A percentile compares a stretch with the other conserved stretches of the same genome.
phyloP scores from a whole-genome alignment of 92 coral and sea anemone species.

The Palythoa grandiflora region DNA sequence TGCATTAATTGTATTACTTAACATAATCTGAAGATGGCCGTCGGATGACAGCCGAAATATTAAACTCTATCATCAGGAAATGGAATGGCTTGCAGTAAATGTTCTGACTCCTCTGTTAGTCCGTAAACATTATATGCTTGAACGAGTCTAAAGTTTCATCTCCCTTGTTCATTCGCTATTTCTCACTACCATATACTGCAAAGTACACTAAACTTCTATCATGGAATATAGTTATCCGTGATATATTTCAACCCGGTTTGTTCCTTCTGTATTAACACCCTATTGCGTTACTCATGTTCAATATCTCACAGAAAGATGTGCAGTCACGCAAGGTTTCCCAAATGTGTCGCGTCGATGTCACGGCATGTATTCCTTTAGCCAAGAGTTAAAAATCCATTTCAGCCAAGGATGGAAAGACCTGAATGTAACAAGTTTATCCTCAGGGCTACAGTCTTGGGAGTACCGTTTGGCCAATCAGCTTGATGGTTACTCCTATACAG shows the following conservation, averaged over 20 bases:
- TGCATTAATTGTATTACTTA: too few relatives aligned
- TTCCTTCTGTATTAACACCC: background rate
- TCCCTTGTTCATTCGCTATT: too few relatives aligned
- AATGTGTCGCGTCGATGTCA: conserved; percentile 63
- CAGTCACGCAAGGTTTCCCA: conserved; percentile 29
- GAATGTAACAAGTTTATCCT: conserved; percentile 27
- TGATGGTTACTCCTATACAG: conserved; percentile 77
- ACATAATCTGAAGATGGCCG: too few relatives aligned
- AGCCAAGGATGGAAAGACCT: conserved; percentile 62
- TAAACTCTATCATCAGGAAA: too few relatives aligned
- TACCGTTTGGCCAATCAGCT: conserved; percentile 73
- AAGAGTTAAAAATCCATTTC: conserved; percentile 74
- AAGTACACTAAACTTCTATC: too few relatives aligned
- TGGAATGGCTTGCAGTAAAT: too few relatives aligned
- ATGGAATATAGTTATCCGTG: too few relatives aligned
- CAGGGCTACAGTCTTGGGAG: conserved; percentile 69
- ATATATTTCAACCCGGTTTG: background rate
- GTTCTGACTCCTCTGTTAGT: too few relatives aligned
- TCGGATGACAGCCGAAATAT: too few relatives aligned
- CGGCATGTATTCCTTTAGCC: conserved; percentile 57
- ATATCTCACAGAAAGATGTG: conserved; percentile 37
- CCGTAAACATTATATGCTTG: too few relatives aligned
- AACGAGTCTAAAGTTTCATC: too few relatives aligned
- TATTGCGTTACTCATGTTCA: background rate
- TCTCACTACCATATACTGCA: too few relatives aligned